Evolutionary conservation across 2,888 invertebrate genomes (phyloP).

Genomic region (Amitus sp.): DNA sequence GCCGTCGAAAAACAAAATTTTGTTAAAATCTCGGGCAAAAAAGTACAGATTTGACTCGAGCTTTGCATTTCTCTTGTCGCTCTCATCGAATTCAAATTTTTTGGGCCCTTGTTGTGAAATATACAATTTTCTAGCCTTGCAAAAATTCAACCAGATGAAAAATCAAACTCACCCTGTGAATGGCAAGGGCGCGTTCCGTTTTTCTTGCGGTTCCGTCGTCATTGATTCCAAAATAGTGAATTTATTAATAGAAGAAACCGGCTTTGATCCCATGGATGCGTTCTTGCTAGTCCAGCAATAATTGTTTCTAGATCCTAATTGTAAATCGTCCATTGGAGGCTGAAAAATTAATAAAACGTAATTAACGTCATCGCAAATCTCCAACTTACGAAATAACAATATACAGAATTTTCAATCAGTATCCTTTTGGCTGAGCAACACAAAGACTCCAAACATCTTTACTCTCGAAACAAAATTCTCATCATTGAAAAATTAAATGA

Average conservation of each 20-base stretch:
- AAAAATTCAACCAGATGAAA: background rate
- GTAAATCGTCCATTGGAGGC: slow-evolving; percentile 65
- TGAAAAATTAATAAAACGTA: slow-evolving; percentile 44
- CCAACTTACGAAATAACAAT: background rate
- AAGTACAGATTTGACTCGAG: too few species aligned
- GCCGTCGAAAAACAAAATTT: too few species aligned
- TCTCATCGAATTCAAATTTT: too few species aligned
- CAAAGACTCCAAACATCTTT: background rate
- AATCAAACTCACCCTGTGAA: slow-evolving; percentile 54
- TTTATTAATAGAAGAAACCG: slow-evolving; percentile 65
- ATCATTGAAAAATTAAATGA: background rate
- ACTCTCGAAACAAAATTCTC: background rate
- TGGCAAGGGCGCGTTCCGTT: slow-evolving; percentile 47
- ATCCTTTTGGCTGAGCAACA: slow-evolving; percentile 4
- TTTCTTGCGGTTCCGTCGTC: slow-evolving; percentile 49
- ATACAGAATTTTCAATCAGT: background rate
- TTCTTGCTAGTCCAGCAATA: slow-evolving; percentile 52
- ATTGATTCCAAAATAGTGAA: slow-evolving; percentile 66
- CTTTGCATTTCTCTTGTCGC: too few species aligned
- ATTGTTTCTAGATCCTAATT: slow-evolving; percentile 64
- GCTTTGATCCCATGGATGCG: slow-evolving; percentile 35
- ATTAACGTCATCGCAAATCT: too few species aligned
- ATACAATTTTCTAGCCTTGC: background rate
- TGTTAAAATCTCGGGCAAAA: too few species aligned
- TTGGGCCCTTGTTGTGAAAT: too few species aligned